Evolutionary conservation across 2,113 vertebrate genomes (phyloP).

Genomic region (Uria lomvia): DNA sequence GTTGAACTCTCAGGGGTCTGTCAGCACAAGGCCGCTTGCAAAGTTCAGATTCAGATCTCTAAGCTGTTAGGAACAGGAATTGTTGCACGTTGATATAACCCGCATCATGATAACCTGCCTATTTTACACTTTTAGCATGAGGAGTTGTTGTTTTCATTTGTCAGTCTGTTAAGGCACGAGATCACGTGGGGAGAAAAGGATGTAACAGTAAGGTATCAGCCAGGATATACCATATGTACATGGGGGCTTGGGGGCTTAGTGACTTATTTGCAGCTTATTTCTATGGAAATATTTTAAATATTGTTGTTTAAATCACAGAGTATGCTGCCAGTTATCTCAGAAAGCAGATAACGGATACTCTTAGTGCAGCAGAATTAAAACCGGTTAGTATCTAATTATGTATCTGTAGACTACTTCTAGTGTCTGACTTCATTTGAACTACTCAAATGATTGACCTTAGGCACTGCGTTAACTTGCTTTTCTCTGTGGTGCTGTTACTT

Average conservation of each 20-base stretch:
- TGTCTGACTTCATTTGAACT: neutral
- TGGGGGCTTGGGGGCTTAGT: neutral
- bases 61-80: neutral
- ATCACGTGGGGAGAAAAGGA: neutral
- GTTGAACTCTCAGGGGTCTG: neutral
- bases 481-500: neutral
- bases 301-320: neutral
- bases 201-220: neutral
- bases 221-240: neutral
- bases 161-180: neutral
- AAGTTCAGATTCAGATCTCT: neutral
- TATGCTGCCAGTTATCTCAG: neutral
- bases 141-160: neutral
- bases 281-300: neutral
- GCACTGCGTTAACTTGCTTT: neutral
- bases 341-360: neutral
- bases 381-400: neutral
- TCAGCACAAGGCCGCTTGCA: neutral
- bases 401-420: neutral
- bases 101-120: neutral
- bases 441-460: neutral
- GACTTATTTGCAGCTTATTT: neutral
- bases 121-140: neutral
- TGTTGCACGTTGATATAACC: neutral
- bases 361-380: neutral